Percentiles rank a stretch among this genome's conserved stretches.
Evolutionary conservation across 2,113 vertebrate species (phyloP).

Genomic region (Progne subis): DNA sequence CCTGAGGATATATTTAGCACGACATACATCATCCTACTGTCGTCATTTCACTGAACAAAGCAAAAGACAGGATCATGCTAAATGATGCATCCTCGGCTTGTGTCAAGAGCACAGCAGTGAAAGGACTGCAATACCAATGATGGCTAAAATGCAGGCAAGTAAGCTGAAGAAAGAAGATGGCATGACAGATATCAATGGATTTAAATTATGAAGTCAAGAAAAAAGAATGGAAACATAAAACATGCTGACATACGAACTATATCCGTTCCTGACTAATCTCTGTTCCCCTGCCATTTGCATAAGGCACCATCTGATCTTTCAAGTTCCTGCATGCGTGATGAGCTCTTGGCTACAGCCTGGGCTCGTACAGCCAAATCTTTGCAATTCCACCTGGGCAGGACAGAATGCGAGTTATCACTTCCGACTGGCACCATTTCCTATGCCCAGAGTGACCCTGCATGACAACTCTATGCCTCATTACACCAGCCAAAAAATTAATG

Average conservation of each 20-base stretch:
- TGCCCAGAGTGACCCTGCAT: slow-evolving; percentile 34
- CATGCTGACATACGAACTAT: not conserved
- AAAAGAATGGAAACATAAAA: slow-evolving; percentile 32
- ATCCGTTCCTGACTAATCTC: slow-evolving; percentile 14
- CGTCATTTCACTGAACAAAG: slow-evolving; percentile 45
- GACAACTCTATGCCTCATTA: slow-evolving; percentile 47
- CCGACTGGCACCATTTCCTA: slow-evolving; percentile 42
- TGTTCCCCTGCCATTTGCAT: slow-evolving; percentile 16
- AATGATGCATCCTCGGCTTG: slow-evolving; percentile 35
- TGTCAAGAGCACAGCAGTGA: slow-evolving; percentile 2
- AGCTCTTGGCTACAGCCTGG: slow-evolving; percentile 34
- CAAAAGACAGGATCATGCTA: not conserved
- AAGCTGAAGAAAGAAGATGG: not conserved
- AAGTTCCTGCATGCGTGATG: slow-evolving; percentile 34
- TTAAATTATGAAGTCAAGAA: not conserved
- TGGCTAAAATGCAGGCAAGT: not conserved
- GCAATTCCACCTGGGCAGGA: slow-evolving; percentile 52
- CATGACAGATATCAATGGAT: not conserved
- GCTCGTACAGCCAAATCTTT: slow-evolving; percentile 42
- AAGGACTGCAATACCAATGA: not conserved
- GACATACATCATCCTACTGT: slow-evolving; percentile 47
- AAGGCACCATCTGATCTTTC: slow-evolving; percentile 54
- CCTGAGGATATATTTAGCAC: slow-evolving; percentile 49
- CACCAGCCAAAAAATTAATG: slow-evolving; percentile 56
- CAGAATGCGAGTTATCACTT: slow-evolving; percentile 64